Percentiles rank a stretch among this genome's conserved stretches.
Evolutionary conservation across 2,113 vertebrate species (phyloP).

Genomic region (Ictalurus punctatus): DNA sequence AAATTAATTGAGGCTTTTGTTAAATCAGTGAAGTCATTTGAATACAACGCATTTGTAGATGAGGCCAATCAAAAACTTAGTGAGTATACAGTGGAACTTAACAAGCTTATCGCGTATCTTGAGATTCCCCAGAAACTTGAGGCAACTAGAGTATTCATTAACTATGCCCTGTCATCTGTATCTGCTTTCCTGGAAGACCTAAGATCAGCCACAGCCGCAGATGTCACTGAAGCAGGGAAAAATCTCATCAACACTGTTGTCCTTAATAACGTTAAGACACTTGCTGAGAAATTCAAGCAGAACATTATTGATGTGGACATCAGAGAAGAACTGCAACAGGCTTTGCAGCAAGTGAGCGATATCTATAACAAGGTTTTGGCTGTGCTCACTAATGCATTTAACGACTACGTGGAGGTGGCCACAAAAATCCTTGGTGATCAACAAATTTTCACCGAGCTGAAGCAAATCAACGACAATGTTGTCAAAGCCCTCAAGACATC

Average conservation of each 20-base stretch:
- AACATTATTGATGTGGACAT: slow-evolving; percentile 74
- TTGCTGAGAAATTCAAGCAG: slow-evolving; percentile 70
- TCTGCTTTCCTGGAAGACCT: slow-evolving; percentile 66
- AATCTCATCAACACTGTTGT: slow-evolving; percentile 65
- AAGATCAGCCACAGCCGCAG: slow-evolving; percentile 71
- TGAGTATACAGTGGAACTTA: slow-evolving; percentile 67
- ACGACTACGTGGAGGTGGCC: slow-evolving; percentile 58
- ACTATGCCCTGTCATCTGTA: slow-evolving; percentile 59
- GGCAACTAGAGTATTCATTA: slow-evolving; percentile 71
- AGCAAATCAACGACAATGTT: slow-evolving; percentile 58
- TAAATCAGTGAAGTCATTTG: slow-evolving; percentile 74
- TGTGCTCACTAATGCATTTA: slow-evolving; percentile 63
- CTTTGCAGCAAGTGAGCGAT: slow-evolving; percentile 63
- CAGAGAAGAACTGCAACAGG: slow-evolving; percentile 60
- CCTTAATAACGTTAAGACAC: slow-evolving; percentile 68
- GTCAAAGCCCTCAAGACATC: slow-evolving; percentile 68
- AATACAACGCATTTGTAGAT: slow-evolving; percentile 83
- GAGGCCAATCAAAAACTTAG: slow-evolving; percentile 72
- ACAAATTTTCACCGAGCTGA: slow-evolving; percentile 54
- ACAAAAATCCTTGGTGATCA: slow-evolving; percentile 52
- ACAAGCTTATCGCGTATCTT: slow-evolving; percentile 73
- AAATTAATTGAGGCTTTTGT: slow-evolving; percentile 68
- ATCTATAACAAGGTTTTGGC: slow-evolving; percentile 60
- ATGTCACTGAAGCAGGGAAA: slow-evolving; percentile 71
- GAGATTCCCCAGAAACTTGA: slow-evolving; percentile 81